phyloP scores from a whole-genome alignment of 2,888 invertebrate genomes.

The Notodonta dromedarius region DNA sequence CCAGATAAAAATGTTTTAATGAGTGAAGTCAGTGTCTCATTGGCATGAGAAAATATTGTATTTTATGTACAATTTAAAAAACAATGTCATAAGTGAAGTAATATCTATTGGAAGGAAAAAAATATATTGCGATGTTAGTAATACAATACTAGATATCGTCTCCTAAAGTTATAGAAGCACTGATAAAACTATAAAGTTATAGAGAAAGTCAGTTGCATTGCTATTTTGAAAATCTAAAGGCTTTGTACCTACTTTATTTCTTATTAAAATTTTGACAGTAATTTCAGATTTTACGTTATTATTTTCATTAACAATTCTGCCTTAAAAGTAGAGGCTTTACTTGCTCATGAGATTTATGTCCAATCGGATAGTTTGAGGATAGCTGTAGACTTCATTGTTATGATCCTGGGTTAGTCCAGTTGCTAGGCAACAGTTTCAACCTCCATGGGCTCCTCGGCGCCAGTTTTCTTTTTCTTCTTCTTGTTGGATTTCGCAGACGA shows the following conservation, averaged over 20 bases:
- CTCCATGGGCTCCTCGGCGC: slow-evolving; percentile 84
- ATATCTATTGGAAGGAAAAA: slow-evolving; percentile 24
- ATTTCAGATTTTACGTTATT: slow-evolving; percentile 15
- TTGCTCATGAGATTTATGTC: slow-evolving; percentile 31
- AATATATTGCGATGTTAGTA: slow-evolving; percentile 9
- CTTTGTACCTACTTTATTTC: slow-evolving; percentile 12
- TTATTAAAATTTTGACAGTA: slow-evolving; percentile 9
- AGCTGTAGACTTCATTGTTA: slow-evolving; percentile 48
- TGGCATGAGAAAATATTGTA: slow-evolving; percentile 17
- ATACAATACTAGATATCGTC: slow-evolving; percentile 9
- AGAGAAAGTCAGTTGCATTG: slow-evolving; percentile 13
- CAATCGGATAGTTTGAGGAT: slow-evolving; percentile 39
- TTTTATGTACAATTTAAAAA: slow-evolving; percentile 27
- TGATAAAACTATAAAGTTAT: background rate
- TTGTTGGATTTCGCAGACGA: slow-evolving; percentile 93
- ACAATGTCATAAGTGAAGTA: slow-evolving; percentile 22
- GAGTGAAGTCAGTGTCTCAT: slow-evolving; percentile 23
- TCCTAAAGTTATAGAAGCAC: slow-evolving; percentile 16
- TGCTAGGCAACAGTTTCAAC: slow-evolving; percentile 83
- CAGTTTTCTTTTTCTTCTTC: slow-evolving; percentile 95
- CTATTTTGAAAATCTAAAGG: slow-evolving; percentile 21
- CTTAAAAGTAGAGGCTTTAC: slow-evolving; percentile 8
- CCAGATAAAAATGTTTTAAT: slow-evolving; percentile 30
- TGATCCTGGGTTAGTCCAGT: slow-evolving; percentile 30
- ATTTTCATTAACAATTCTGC: slow-evolving; percentile 13